Percentiles rank a stretch among this genome's conserved stretches.
phyloP scores from a whole-genome alignment of 2,888 invertebrate genomes.

The Rhagophthalmus giganteus region DNA sequence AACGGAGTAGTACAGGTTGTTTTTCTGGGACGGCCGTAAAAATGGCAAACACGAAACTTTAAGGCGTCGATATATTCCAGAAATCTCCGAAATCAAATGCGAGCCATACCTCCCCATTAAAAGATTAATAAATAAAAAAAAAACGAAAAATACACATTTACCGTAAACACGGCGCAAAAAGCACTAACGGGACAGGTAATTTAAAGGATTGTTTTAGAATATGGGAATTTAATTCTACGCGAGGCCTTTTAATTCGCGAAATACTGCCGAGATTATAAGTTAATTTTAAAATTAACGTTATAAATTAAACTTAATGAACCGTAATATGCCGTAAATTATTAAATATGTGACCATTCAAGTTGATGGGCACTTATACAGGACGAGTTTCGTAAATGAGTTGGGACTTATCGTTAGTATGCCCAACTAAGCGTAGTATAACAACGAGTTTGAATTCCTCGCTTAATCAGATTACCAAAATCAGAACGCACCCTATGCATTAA shows the following conservation, averaged over 20 bases:
- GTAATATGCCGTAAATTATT: constrained; percentile 14
- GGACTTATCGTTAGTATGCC: constrained; percentile 17
- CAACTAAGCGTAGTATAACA: constrained; percentile 14
- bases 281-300: constrained; percentile 11
- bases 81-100: too few species aligned
- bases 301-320: constrained; percentile 13
- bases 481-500: constrained; percentile 19
- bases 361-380: constrained; percentile 19
- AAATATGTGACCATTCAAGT: constrained; percentile 19
- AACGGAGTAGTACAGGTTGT: too few species aligned
- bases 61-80: not conserved
- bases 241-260: constrained; percentile 7
- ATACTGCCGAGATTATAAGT: constrained; percentile 11
- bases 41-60: too few species aligned
- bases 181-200: too few species aligned
- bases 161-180: not conserved
- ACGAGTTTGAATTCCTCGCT: constrained; percentile 11
- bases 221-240: not conserved
- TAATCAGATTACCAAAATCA: constrained; percentile 24
- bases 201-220: too few species aligned
- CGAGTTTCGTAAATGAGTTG: constrained; percentile 20
- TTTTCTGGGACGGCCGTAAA: too few species aligned
- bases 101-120: too few species aligned
- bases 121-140: not conserved
- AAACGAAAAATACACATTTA: not conserved